phyloP scores from a whole-genome alignment of 2,888 invertebrate genomes.

The Leucania comma region DNA sequence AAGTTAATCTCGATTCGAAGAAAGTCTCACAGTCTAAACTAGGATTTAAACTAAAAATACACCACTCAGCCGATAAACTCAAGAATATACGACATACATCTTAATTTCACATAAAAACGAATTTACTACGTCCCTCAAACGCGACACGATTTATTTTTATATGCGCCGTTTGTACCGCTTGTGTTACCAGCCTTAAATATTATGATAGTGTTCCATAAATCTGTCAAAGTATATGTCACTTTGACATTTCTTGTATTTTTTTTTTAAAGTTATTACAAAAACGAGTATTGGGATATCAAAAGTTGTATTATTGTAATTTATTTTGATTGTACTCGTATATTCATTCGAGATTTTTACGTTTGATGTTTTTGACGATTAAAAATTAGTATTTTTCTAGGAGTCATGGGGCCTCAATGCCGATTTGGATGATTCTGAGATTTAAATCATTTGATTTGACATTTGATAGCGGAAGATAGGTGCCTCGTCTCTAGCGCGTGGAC shows the following conservation, averaged over 20 bases:
- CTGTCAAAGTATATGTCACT: slow-evolving; percentile 72
- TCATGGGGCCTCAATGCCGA: too few species aligned
- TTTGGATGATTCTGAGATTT: too few species aligned
- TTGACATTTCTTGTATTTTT: slow-evolving; percentile 37
- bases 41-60: slow-evolving; percentile 66
- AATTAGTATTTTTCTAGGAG: neutral
- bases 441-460: too few species aligned
- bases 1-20: slow-evolving; percentile 3
- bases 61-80: slow-evolving; percentile 78
- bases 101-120: slow-evolving; percentile 88
- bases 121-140: slow-evolving; percentile 80
- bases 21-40: slow-evolving; percentile 34
- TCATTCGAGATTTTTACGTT: slow-evolving; percentile 5
- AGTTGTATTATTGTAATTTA: slow-evolving; percentile 24
- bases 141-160: slow-evolving; percentile 81
- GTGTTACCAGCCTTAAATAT: slow-evolving; percentile 84
- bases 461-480: too few species aligned
- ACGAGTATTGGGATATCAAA: slow-evolving; percentile 31
- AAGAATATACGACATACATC: slow-evolving; percentile 84
- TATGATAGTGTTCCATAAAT: slow-evolving; percentile 84
- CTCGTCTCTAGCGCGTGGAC: too few species aligned
- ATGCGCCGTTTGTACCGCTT: slow-evolving; percentile 74
- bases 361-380: slow-evolving; percentile 1
- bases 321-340: neutral
- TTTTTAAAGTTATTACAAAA: slow-evolving; percentile 9